Evolutionary conservation across 2,888 invertebrate species (phyloP).

Genomic region (Cheilosia variabilis): DNA sequence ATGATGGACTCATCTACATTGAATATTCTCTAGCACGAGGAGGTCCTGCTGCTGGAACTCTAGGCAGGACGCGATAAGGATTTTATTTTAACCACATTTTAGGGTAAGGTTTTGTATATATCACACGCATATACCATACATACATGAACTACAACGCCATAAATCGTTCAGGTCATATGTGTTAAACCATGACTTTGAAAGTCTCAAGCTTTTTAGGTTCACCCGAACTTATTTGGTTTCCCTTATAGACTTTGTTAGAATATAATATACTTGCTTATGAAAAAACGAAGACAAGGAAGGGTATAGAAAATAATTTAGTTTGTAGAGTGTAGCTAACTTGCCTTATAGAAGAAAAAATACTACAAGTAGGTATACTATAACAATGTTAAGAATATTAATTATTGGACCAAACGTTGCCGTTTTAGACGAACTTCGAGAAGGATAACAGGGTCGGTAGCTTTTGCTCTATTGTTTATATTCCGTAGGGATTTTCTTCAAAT

Average conservation of each 20-base stretch:
- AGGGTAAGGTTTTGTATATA: slow-evolving; percentile 62
- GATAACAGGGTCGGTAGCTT: slow-evolving; percentile 53
- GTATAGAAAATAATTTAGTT: slow-evolving; percentile 48
- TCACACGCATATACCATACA: slow-evolving; percentile 5
- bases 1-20: slow-evolving; percentile 88
- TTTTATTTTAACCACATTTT: slow-evolving; percentile 41
- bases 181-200: slow-evolving; percentile 29
- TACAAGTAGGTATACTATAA: slow-evolving; percentile 43
- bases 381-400: slow-evolving; percentile 31
- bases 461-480: slow-evolving; percentile 14
- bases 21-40: slow-evolving; percentile 84
- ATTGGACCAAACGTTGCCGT: slow-evolving; percentile 69
- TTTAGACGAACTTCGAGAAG: slow-evolving; percentile 29
- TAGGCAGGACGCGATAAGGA: slow-evolving; percentile 77
- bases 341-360: slow-evolving; percentile 58
- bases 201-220: slow-evolving; percentile 21
- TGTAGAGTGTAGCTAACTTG: slow-evolving; percentile 68
- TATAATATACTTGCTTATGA: slow-evolving; percentile 30
- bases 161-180: slow-evolving; percentile 1
- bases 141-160: background rate
- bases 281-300: slow-evolving; percentile 6
- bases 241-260: slow-evolving; percentile 30
- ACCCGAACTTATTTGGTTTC: slow-evolving; percentile 37
- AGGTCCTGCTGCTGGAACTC: slow-evolving; percentile 84
- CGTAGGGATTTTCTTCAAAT: background rate